A percentile compares a stretch with the other conserved stretches of the same genome.
phyloP scores from a whole-genome alignment of 2,113 vertebrate species.

The Macquaria australasica region DNA sequence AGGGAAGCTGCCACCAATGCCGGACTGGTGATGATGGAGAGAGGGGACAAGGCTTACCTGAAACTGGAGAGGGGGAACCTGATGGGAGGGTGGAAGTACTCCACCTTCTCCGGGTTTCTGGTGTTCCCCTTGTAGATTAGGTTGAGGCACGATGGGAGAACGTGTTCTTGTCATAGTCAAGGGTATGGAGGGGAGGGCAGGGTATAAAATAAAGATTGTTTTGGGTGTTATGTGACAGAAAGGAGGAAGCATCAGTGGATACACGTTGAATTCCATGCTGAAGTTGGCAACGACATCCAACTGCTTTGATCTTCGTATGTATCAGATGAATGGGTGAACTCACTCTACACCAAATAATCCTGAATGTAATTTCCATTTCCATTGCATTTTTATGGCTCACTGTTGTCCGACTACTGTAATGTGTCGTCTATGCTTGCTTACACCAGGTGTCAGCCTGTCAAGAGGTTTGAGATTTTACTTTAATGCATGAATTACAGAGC shows the following conservation, averaged over 20 bases:
- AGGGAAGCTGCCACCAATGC: slow-evolving; percentile 90
- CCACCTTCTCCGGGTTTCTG: slow-evolving; percentile 92
- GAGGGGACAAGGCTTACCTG: slow-evolving; percentile 90
- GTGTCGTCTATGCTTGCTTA: slow-evolving; percentile 41
- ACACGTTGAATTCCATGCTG: background rate
- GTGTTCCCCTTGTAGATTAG: slow-evolving; percentile 87
- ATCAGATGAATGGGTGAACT: slow-evolving; percentile 18
- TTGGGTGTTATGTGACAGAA: background rate
- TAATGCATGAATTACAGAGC: slow-evolving; percentile 62
- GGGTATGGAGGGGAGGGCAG: background rate
- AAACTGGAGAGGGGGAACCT: slow-evolving; percentile 90
- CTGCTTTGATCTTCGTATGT: slow-evolving; percentile 9
- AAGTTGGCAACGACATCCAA: background rate
- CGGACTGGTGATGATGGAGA: slow-evolving; percentile 88
- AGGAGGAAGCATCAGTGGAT: background rate
- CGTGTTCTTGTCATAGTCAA: background rate
- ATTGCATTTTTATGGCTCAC: slow-evolving; percentile 17
- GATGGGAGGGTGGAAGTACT: slow-evolving; percentile 92
- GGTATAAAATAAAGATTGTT: background rate
- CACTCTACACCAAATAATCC: slow-evolving; percentile 34
- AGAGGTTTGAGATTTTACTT: slow-evolving; percentile 31
- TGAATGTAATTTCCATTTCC: slow-evolving; percentile 59
- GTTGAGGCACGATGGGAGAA: background rate
- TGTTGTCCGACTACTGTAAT: slow-evolving; percentile 5
- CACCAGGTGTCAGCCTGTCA: background rate